Evolutionary conservation across 2,888 invertebrate species (phyloP), one percentile per base, ranked within the genome.

Genomic region (Siphonodentalium dalli): DNA sequence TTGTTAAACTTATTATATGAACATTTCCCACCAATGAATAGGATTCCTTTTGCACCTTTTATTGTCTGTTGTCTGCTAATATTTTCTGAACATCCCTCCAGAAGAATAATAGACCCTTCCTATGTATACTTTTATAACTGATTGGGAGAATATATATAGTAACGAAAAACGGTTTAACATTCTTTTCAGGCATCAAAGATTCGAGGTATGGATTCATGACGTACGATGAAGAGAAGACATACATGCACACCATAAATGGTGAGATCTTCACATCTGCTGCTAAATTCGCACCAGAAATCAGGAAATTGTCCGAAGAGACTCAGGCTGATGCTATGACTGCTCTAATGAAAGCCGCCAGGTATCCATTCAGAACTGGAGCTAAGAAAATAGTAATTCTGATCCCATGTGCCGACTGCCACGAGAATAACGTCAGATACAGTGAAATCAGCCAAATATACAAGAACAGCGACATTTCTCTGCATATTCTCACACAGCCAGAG

Each of bases 281-380:
- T 9, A 63, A 64, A 23, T 71, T 76, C 58, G 58, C 65, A n/a
- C 71, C 63, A 52, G 72, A 68, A 11, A 51, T 68, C 2, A 69
- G 71, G 50, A 68, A 58, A 29, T 46, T 76, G 18, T 58, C 52
- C 27, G 69, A 65, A 40, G 34, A 46, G 8, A 57, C 65, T 9
- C 50, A 58, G 7, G 61, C 59, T 7, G 72, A 78, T 44, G 62
- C 68, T 40, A 57, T 86, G 1, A 83, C 84, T 59, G 88, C 89
- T 0, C 88, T 90, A 81, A 72, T 83, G 11, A 85, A 87, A 31
- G 86, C 89, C 0, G 72, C 87, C 13, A 79, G 86, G 1, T 88
- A 90, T 81, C 87, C 89, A 54, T 92, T 90, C 85, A 86, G 93
- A 28, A 87, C 92, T 1, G 94, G 90, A 0, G 92, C 90, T 23